A percentile compares a stretch with the other conserved stretches of the same genome.
These are phyloP conservation scores for Phyllostomus hastatus DNA, from an alignment of 2,113 vertebrate species.

Conservation along the genomic window DNA sequence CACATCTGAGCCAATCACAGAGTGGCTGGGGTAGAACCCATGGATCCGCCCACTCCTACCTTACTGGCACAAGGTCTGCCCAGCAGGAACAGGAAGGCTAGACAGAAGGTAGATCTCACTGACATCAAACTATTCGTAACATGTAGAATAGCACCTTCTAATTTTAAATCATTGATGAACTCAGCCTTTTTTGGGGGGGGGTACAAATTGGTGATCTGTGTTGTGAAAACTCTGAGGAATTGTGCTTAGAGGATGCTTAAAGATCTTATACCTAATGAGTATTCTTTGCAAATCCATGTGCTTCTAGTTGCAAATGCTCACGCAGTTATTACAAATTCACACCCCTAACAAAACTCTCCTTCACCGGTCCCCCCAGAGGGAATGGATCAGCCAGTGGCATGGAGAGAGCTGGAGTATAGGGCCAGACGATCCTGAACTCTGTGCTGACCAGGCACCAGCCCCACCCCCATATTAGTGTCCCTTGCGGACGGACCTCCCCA, in stretches of 20 bases:
- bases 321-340: not conserved
- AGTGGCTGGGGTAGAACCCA: not conserved
- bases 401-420: no score
- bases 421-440: no score
- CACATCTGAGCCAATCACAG: not conserved
- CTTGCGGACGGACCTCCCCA: no score
- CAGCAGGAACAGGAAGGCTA: accelerated
- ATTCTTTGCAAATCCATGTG: not conserved
- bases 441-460: no score
- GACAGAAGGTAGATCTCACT: not conserved
- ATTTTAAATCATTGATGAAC: not conserved
- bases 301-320: not conserved
- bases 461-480: no score
- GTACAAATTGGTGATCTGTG: not conserved
- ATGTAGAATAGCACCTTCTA: not conserved
- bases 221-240: not conserved
- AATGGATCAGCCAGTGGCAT: no score
- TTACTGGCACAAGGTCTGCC: not conserved
- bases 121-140: not conserved
- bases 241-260: not conserved
- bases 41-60: not conserved
- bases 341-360: not conserved
- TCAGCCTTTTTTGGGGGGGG: not conserved
- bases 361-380: not conserved
- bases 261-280: not conserved